Base-by-base conservation (phyloP, 2,888 invertebrate genomes). In the Camptogramma bilineatum region DNA sequence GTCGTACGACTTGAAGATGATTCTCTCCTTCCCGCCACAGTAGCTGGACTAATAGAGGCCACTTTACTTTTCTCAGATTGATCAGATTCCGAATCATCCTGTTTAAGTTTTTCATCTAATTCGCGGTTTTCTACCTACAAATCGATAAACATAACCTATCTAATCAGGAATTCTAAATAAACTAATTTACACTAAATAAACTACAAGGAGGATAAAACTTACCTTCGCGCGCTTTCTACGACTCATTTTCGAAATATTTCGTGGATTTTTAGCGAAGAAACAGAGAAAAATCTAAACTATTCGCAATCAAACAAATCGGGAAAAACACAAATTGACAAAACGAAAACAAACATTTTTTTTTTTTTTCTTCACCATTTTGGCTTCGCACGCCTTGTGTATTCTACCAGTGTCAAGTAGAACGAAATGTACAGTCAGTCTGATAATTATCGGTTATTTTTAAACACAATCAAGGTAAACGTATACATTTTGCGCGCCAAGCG, bases 31-130 rank as follows among this genome's bases (percentile, higher is more conserved):
- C 93, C 86, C n/a, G 85, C 78, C 39, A 93, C 76, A 0, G 93
- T 91, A 13, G 90, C 81, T 16, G 95, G 95, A 74, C 95, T 95
- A 9, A 94, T 94, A 5, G 93, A 86, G 4, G 91, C 89, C 19
- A 94, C 84, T 79, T 95, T 95, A 63, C 93, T 94, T 80, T 94
- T 95, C 64, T 96, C 95, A 19, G 94, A 94, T 52, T 94, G 93
- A 77, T 95, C 95, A 1, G 94, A 94, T 68, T 94, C 93, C 73
- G 94, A 94, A 78, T 95, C 95, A 68, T 96, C 96, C 60, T 93
- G 85, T 82, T 94, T 95, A 65, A 94, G 91, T 77, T 96, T 96
- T 73, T 96, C 96, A 73, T 96, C 96, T 77, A 95, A 84, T 85
- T 96, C 96, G 76, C 91, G 90, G 80, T 83, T 89, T 78, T 93